These are phyloP conservation scores for Drosophila prostipennis DNA, from an alignment of 2,888 invertebrate species.

Conservation along the genomic window DNA sequence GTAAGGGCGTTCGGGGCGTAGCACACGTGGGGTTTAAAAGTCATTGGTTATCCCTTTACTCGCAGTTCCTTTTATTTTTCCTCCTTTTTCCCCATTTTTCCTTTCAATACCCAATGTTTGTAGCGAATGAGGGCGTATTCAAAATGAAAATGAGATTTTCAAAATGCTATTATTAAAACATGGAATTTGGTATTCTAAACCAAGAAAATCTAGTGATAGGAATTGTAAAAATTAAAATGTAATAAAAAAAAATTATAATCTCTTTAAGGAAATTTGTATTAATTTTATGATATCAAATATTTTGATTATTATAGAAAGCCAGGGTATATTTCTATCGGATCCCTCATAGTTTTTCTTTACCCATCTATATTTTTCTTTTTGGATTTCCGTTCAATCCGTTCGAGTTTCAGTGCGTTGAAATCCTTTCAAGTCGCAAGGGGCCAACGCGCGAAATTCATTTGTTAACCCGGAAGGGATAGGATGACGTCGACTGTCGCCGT, in stretches of 20 bases:
- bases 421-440: constrained; percentile 58
- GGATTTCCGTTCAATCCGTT: constrained; percentile 38
- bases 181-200: no score
- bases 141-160: background rate
- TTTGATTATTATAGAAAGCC: background rate
- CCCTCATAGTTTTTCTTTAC: background rate
- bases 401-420: constrained; percentile 58
- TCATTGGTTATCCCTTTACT: constrained; percentile 73
- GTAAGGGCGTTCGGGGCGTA: background rate
- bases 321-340: background rate
- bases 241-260: no score
- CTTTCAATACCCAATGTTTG: constrained; percentile 3
- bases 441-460: constrained; percentile 73
- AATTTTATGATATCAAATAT: no score
- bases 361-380: constrained; percentile 34
- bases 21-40: constrained; percentile 49
- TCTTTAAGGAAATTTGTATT: no score
- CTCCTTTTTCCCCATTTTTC: constrained; percentile 2
- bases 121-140: background rate
- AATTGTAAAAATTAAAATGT: no score
- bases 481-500: constrained; percentile 43
- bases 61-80: constrained; percentile 19
- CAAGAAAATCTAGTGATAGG: no score
- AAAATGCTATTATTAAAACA: no score
- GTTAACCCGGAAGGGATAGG: constrained; percentile 64